Base-by-base conservation (phyloP, 2,888 invertebrate species). In the Hyppa rectilinea region DNA sequence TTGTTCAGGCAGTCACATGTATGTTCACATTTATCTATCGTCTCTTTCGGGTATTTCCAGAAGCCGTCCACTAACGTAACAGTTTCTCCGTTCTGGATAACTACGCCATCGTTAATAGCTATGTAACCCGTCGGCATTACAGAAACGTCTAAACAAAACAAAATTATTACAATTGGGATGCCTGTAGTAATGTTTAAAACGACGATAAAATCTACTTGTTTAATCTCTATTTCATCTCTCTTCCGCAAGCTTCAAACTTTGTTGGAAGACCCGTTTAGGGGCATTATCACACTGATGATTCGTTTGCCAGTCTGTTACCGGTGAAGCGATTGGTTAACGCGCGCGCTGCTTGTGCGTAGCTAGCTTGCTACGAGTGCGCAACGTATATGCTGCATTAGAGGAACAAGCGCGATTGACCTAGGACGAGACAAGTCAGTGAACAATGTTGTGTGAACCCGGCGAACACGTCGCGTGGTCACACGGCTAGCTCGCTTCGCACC, bases 71-170 rank as follows among this genome's bases (percentile, higher is more conserved):
- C 87, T 12, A 71, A 68, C 1, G 89, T 89, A 4, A 94, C 87
- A 23, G 36, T 67, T 45, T 87, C 85, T 20, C 87, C 88, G 0
- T 76, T 71, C 3, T 81, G 20, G 0, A 43, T 29, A 0, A 79
- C 79, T 17, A 85, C 71, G 4, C 95, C 95, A 4, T 88, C 90
- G 49, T 94, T 90, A 34, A 95, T 91, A 2, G 91, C 87, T 76
- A 92, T 90, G 73, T 91, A 93, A 5, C 95, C 95, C 55, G 94
- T 92, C 4, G 92, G 93, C 40, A 93, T 74, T 38, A 91, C 47
- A 17, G 84, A 61, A 38, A 93, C 85, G 75, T 83, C 95, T 95
- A 72, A 40, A 85, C 70, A 69, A 68, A 29, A 56, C 14, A 45
- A 40, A 26, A 50, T 10, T 6, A 34, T 34, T 64, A 9, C 31